Percentiles rank a stretch among this genome's conserved stretches.
These are phyloP conservation scores for Candidula unifasciata DNA, from an alignment of 2,888 invertebrate genomes.

Conservation along the genomic window DNA sequence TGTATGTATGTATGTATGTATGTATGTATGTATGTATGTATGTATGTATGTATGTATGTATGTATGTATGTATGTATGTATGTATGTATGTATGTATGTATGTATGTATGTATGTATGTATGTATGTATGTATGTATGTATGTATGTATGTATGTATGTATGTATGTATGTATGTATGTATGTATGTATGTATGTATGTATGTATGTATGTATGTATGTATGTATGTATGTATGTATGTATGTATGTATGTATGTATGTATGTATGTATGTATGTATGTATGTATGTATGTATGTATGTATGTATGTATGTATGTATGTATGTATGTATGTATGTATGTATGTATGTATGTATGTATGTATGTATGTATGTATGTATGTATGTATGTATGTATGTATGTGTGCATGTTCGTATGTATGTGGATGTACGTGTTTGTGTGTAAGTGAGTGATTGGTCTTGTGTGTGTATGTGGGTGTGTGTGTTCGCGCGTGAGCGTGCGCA, in stretches of 20 bases:
- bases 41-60: background rate
- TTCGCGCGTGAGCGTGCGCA: background rate
- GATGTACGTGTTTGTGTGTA: background rate
- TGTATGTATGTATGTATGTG: background rate
- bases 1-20: too few species aligned
- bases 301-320: background rate
- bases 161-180: background rate
- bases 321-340: background rate
- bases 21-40: too few species aligned
- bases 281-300: conserved; percentile 2
- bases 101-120: background rate
- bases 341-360: conserved; percentile 5
- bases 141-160: background rate
- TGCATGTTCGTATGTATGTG: background rate
- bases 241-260: conserved; percentile 5
- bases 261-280: conserved; percentile 5
- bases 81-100: background rate
- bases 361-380: background rate
- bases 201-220: conserved; percentile 6
- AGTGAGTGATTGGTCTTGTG: background rate
- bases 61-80: background rate
- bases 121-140: conserved; percentile 2
- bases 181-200: background rate
- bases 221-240: background rate
- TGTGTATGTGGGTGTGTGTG: background rate